Base-by-base conservation (phyloP, 2,888 invertebrate species). In the Hesperia comma region DNA sequence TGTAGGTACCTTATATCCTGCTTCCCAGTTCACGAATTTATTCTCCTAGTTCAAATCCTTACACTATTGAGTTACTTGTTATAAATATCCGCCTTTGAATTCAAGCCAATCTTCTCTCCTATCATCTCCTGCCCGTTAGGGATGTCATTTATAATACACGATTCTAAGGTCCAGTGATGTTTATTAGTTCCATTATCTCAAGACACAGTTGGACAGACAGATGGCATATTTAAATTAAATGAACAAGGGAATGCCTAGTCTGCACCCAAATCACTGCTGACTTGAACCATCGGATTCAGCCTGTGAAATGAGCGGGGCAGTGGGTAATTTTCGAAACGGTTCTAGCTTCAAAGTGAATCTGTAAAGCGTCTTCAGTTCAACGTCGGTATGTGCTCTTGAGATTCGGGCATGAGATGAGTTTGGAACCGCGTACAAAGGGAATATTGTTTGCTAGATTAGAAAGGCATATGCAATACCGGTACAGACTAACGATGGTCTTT, bases 141-240 rank as follows among this genome's bases (percentile, higher is more conserved):
- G 37, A 33, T 33, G 32, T 33, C 1, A 33, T 37, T 10, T 7
- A 6, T 37, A 37, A 1, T 10, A 37, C 37, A 37, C 37, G 12
- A 37, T 37, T 37, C 12, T 12, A 37, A 37, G 37, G 7, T 33
- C 12, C 37, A 12, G 37, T 37, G 10, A 12, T 12, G 12, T 46
- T 17, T 46, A 15, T 2, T 41, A 41, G n/a, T 15, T 43, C 10
- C 43, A 43, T 15, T 43, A 43, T 15, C 15, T 15, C n/a, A 15
- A 46, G 19, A 10, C 8, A 19, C 19, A 49, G 55, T 63, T 60
- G 55, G 68, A 53, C 74, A 76, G 85, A 84, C 86, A 86, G 86
- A 85, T 86, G 86, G 86, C 82, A 83, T 85, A 84, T 86, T 83
- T 78, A 84, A 86, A 86, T 87, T 87, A 84, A 87, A 87, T 87